Conservation (phyloP, 2,113 vertebrate species). For the Phrynocephalus versicolor region DNA sequence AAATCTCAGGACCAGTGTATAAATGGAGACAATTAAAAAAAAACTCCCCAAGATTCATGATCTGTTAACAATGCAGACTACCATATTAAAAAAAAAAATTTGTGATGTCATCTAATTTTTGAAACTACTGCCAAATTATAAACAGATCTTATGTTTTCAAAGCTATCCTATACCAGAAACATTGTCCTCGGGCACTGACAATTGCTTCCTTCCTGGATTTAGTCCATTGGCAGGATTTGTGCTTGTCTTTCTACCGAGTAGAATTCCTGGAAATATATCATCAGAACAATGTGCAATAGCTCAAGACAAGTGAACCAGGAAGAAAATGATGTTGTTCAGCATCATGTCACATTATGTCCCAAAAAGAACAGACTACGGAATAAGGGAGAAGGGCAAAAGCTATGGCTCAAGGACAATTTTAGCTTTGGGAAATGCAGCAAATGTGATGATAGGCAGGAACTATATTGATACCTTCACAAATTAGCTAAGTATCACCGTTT, state of each 20-base stretch:
- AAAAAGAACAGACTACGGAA: background rate
- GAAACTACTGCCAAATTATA: background rate
- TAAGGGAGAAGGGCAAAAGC: background rate
- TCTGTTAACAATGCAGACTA: background rate
- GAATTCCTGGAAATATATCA: background rate
- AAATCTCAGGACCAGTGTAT: background rate
- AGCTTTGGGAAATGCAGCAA: background rate
- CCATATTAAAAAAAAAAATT: background rate
- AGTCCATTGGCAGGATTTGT: background rate
- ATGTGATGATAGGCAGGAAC: background rate
- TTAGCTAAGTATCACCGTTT: background rate
- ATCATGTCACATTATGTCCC: background rate
- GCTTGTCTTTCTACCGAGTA: background rate
- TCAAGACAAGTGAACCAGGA: background rate
- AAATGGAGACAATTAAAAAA: background rate
- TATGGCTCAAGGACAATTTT: background rate
- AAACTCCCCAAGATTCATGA: background rate
- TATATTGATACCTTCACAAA: too few relatives aligned
- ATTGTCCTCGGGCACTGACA: background rate
- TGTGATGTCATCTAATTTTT: background rate
- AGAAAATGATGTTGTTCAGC: background rate
- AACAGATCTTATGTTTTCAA: slow-evolving; percentile 8
- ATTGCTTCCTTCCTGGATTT: background rate
- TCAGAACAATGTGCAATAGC: background rate
- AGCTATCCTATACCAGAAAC: background rate